Conservation (phyloP, 2,113 vertebrate species). For the Camelus bactrianus region DNA sequence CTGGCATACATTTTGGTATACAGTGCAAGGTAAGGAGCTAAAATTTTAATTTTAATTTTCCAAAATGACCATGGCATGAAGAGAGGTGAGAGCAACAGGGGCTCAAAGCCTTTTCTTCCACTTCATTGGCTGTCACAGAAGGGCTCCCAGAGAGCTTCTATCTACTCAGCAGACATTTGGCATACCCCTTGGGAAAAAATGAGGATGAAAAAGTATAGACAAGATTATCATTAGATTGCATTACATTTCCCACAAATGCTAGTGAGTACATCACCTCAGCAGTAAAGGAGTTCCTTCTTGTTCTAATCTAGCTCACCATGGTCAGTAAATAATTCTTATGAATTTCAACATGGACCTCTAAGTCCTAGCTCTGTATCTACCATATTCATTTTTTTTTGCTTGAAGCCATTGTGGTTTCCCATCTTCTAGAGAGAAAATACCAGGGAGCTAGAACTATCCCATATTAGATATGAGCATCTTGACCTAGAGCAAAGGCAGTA, state of each 20-base stretch:
- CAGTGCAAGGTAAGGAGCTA: not conserved
- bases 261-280: constrained; percentile 40
- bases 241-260: constrained; percentile 8
- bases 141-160: not conserved
- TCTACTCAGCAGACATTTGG: constrained; percentile 37
- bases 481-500: constrained; percentile 1
- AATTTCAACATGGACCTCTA: not conserved
- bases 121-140: constrained; percentile 11
- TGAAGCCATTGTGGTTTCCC: not conserved
- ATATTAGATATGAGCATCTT: constrained; percentile 3
- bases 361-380: not conserved
- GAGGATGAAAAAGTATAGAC: not conserved
- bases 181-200: not conserved
- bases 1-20: constrained; percentile 31
- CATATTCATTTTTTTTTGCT: constrained; percentile 22
- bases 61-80: constrained; percentile 12
- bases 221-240: constrained; percentile 17
- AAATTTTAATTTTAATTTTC: not conserved
- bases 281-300: constrained; percentile 23
- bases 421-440: constrained; percentile 44
- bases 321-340: constrained; percentile 16
- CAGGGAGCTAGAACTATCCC: not conserved
- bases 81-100: not conserved
- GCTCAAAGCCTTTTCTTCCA: not conserved
- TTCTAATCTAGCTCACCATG: constrained; percentile 15